Percentiles rank a stretch among this genome's conserved stretches.
phyloP scores from a whole-genome alignment of 1,140 invertebrate genomes.

The Xylocopa sonorina region DNA sequence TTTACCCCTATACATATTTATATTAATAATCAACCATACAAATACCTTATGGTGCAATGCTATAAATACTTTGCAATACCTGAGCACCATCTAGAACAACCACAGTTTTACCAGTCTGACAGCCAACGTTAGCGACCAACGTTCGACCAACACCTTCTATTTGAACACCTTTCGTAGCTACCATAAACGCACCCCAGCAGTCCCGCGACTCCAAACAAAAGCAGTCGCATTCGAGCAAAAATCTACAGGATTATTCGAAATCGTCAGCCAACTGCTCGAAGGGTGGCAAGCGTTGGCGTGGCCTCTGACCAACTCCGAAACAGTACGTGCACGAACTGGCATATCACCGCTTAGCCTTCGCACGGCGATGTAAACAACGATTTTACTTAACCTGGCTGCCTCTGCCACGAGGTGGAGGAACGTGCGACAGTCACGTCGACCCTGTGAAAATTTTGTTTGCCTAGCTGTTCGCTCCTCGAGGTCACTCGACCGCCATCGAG shows the following conservation, averaged over 20 bases:
- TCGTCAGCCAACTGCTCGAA: not conserved
- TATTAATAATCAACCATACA: too few relatives aligned
- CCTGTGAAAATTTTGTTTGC: slow-evolving; percentile 27
- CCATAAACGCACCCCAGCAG: not conserved
- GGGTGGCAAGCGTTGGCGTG: too few relatives aligned
- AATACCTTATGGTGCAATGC: too few relatives aligned
- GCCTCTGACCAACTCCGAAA: not conserved
- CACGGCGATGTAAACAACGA: slow-evolving; percentile 29
- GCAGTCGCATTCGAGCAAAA: not conserved
- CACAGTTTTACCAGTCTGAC: too few relatives aligned
- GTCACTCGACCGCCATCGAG: not conserved
- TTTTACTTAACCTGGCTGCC: slow-evolving; percentile 14
- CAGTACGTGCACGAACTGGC: slow-evolving; percentile 13
- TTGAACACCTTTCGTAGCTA: not conserved
- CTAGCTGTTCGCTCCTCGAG: not conserved
- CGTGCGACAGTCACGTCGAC: not conserved
- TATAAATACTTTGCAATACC: too few relatives aligned
- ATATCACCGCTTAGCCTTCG: not conserved
- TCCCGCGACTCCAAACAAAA: not conserved
- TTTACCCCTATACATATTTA: too few relatives aligned
- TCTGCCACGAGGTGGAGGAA: too few relatives aligned
- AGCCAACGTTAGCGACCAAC: not conserved
- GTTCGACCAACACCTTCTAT: not conserved
- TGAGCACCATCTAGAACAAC: too few relatives aligned
- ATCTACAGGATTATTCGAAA: not conserved